Evolutionary conservation across 1,140 invertebrate species (phyloP).

Genomic region (Eriocheir sinensis): DNA sequence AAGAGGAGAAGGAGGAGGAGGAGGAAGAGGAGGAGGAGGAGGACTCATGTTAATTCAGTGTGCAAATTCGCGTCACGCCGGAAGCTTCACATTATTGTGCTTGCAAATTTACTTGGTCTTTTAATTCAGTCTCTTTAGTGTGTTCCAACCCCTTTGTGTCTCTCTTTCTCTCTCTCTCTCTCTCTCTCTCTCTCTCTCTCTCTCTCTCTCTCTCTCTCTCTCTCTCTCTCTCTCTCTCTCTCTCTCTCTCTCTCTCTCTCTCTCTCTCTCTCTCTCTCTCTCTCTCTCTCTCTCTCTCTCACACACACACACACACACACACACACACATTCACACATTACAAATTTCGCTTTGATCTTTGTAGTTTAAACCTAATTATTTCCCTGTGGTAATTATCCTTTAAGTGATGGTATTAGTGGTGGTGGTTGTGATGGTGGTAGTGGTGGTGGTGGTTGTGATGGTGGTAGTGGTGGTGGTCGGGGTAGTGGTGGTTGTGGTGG

Average conservation of each 20-base stretch:
- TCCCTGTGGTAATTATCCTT: neutral
- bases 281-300: neutral
- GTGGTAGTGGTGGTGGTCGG: neutral
- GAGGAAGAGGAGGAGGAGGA: no score
- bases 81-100: neutral
- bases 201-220: neutral
- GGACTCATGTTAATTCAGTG: no score
- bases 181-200: neutral
- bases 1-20: no score
- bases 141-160: neutral
- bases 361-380: neutral
- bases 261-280: slow-evolving; percentile 10
- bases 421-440: neutral
- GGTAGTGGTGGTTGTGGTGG: neutral
- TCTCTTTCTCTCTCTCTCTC: neutral
- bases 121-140: neutral
- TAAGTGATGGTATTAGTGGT: no score
- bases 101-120: neutral
- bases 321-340: neutral
- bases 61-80: no score
- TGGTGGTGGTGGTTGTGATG: neutral
- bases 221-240: neutral
- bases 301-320: neutral
- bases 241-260: neutral
- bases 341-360: neutral